These are phyloP conservation scores for Mesocentrotus franciscanus DNA, from an alignment of 53 echinoderm and acorn worm genomes.

Conservation along the genomic window DNA sequence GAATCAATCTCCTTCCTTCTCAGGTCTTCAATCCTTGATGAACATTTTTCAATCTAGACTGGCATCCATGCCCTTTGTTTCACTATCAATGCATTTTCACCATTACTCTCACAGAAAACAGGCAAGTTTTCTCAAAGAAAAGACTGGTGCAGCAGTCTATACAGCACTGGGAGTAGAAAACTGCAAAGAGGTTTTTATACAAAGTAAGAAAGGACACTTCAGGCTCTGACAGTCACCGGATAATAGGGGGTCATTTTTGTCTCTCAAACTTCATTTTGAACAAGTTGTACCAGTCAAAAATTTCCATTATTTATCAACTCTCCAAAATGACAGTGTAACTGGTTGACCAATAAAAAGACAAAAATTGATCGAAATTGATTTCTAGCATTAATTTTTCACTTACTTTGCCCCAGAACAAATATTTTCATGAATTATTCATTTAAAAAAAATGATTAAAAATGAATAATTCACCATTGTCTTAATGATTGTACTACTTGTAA, in stretches of 20 bases:
- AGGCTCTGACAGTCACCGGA: not conserved
- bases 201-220: conserved; percentile 47
- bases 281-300: not conserved
- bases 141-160: conserved; percentile 39
- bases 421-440: not conserved
- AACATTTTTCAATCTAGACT: not conserved
- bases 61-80: not conserved
- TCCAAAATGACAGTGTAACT: not conserved
- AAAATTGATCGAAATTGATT: not conserved
- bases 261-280: not conserved
- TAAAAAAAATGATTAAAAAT: too few species aligned
- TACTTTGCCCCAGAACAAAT: not conserved
- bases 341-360: not conserved
- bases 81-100: conserved; percentile 1
- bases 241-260: not conserved
- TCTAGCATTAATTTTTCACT: not conserved
- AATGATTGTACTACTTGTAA: too few species aligned
- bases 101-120: conserved; percentile 17
- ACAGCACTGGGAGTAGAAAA: conserved; percentile 50
- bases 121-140: conserved; percentile 17
- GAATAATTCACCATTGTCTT: too few species aligned
- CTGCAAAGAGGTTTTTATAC: conserved; percentile 47
- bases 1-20: not conserved
- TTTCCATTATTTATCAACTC: not conserved
- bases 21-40: not conserved